Evolutionary conservation across 1,140 invertebrate genomes (phyloP), one percentile per base, ranked within the genome.

Genomic region (Nixonia krombeini): DNA sequence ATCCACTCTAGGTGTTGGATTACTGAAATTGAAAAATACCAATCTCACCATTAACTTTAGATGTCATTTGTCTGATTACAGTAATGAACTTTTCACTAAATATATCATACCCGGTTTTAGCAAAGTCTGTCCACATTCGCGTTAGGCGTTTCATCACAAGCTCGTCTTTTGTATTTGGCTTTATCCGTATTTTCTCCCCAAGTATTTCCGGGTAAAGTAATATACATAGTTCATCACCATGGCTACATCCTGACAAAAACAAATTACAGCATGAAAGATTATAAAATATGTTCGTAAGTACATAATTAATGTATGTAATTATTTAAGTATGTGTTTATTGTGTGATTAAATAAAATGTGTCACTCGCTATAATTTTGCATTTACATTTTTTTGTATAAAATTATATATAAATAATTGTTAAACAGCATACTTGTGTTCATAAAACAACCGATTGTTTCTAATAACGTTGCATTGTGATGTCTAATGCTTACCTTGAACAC

Each of bases 121-220:
- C 81, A 75, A 86, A 86, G 57, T 84, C 75, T 1, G 82, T 84
- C 84, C 84, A 85, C 55, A 85, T 73, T 51, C 67, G 71, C 1
- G 75, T 73, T 47, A 86, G 66, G 17, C 68, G 65, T 41, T 76
- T 28, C 57, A 59, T 74, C 1, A 73, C 42, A 4, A 64, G 18
- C n/a, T 47, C 41, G 55, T 80, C 76, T 10, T 63, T 73, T 0
- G 76, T 42, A 25, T 61, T 64, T 37, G 59, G 13, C 15, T 69
- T 35, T 1, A 62, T 6, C 28, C 45, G 25, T 1, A 41, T 12
- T 12, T 42, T n/a, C 9, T 17, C 13, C 6, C 23, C 37, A n/a
- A 52, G n/a, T 9, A 13, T n/a, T 49, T 44, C 40, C 9, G 18
- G 15, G 15, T 29, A 61, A 59, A 80, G 78, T 28, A 79, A 28